Base-by-base conservation (phyloP, 2,888 invertebrate species). In the Heliconius hortense region DNA sequence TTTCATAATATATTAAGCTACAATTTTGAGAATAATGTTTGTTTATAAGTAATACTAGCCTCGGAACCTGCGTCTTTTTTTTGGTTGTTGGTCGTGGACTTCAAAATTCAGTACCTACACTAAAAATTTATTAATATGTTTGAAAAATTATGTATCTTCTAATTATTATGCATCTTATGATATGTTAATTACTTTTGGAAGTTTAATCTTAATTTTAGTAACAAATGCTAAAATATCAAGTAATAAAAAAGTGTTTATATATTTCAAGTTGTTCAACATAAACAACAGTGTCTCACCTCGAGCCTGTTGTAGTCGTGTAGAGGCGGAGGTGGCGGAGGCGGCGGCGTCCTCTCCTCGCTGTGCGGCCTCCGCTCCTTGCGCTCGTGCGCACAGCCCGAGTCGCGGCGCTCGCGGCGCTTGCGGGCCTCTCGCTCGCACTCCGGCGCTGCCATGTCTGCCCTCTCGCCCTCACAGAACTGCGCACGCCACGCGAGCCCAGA, bases 321-420 rank as follows among this genome's bases (percentile, higher is more conserved):
- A 69, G 92, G 91, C 2, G 92, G 91, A 35, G 93, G 88, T 28
- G 93, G 92, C 69, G 91, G 91, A 56, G 93, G 90, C 28, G 92
- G 91, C 11, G 90, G 90, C 13, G 86, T 84, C n/a, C 93, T 86
- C 84, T 94, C 94, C 82, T 94, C 94, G 82, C 94, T 93, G 80
- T 91, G 93, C 62, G 94, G 92, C 75, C 94, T 85, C 68, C 94
- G 84, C 80, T 94, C 94, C 79, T 93, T 94, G 76, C 94, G 86
- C 87, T 94, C 94, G 83, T 92, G 94, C 60, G 92, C 89, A 82
- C 90, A 88, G 77, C 95, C 95, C 76, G 95, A 94, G 84, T 95
- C 95, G n/a, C 95, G 91, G 74, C 95, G 94, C 89, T 95, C 95
- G 84, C 95, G 95, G 69, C 95, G 92, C 88, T 95, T 95, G 83